Evolutionary conservation across 2,888 invertebrate genomes (phyloP), one percentile per base, ranked within the genome.

Genomic region (Lasioglossum lativentre): DNA sequence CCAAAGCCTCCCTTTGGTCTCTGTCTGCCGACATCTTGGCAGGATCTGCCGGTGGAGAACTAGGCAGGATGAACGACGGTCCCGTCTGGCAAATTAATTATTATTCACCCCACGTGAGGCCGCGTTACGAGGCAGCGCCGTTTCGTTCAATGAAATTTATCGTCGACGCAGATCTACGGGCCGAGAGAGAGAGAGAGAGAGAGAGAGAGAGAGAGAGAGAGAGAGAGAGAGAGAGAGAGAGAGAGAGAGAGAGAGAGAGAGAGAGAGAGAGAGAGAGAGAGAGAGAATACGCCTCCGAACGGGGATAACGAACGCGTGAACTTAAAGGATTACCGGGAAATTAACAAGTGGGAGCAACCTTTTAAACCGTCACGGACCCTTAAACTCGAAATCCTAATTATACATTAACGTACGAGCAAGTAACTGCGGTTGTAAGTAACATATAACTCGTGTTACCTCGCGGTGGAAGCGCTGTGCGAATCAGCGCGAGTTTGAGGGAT

Each of bases 101-200:
- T 87, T 70, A 83, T 83, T 86, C 87, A 77, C 80, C 86, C 80
- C 75, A 80, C 76, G 86, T 66, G 72, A 68, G 80, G 83, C 76
- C 82, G 78, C 78, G 88, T 81, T 80, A 82, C 85, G 80, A 87
- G 82, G 88, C 83, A 80, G 52, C 73, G 83, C 52, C 82, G 83
- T 89, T 89, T 83, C 81, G 87, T 89, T 86, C 81, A 77, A 89
- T 87, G 86, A 83, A 89, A 89, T 89, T 89, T 89, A 89, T 89
- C 89, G 88, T 73, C 75, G 76, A 70, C 71, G 72, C 75, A 66
- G 75, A 83, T 78, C 83, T 88, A 83, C 82, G 90, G 83, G 85
- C 56, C 76, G 80, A 10, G 72, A 78, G 79, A 66, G 78, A 40
- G 66, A 56, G 74, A 30, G 40, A 42, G 83, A 66, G 68, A 56